Evolutionary conservation across 1,140 invertebrate genomes (phyloP).

Genomic region (Polyergus mexicanus): DNA sequence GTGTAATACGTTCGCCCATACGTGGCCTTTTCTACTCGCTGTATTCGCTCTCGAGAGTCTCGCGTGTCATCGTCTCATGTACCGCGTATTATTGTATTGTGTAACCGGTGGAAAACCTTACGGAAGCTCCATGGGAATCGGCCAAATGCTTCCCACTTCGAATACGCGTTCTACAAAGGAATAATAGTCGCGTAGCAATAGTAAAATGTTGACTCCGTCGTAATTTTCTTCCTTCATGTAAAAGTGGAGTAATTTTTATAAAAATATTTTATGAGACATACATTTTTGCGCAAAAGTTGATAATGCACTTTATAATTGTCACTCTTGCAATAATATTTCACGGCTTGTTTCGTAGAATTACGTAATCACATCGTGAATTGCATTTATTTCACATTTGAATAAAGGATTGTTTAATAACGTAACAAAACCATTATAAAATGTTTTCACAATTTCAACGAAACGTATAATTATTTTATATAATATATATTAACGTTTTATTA

Average conservation of each 20-base stretch:
- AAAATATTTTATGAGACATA: slow-evolving; percentile 9
- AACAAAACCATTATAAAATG: slow-evolving; percentile 5
- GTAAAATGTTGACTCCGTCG: slow-evolving; percentile 15
- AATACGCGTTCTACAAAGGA: slow-evolving; percentile 39
- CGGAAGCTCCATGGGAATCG: slow-evolving; percentile 45
- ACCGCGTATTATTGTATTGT: slow-evolving; percentile 50
- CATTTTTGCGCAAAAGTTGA: background rate
- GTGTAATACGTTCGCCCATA: slow-evolving; percentile 19
- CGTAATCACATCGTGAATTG: background rate
- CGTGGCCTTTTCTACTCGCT: slow-evolving; percentile 28
- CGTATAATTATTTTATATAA: background rate
- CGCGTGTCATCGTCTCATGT: slow-evolving; percentile 45
- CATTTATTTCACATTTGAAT: slow-evolving; percentile 2
- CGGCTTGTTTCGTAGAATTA: slow-evolving; percentile 3
- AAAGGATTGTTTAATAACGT: slow-evolving; percentile 8
- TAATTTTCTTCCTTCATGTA: slow-evolving; percentile 5
- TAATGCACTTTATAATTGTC: slow-evolving; percentile 10
- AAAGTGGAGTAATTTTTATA: slow-evolving; percentile 34
- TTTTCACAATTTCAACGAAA: background rate
- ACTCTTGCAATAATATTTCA: background rate
- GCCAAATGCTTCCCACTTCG: slow-evolving; percentile 39
- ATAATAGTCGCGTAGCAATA: slow-evolving; percentile 22
- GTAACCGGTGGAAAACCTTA: slow-evolving; percentile 43
- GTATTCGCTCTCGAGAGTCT: slow-evolving; percentile 30
- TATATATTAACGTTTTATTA: background rate